phyloP scores from a whole-genome alignment of 1,140 invertebrate species.

The Antheraea pernyi region DNA sequence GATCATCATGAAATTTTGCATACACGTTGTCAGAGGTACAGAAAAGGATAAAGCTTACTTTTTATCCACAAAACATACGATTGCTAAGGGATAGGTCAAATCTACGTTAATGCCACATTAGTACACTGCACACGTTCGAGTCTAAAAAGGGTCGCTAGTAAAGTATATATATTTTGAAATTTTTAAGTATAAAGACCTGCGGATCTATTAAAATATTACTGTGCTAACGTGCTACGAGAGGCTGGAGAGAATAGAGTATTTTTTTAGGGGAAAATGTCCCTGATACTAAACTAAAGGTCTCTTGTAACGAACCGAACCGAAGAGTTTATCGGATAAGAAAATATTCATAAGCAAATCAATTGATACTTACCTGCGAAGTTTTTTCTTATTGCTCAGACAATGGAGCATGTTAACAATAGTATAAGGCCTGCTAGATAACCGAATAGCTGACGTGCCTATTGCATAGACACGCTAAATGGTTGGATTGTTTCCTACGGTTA shows the following conservation, averaged over 20 bases:
- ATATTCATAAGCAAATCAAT: neutral
- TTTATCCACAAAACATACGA: too few relatives aligned
- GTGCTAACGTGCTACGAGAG: too few relatives aligned
- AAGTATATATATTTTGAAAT: too few relatives aligned
- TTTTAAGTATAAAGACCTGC: too few relatives aligned
- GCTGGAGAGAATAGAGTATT: neutral
- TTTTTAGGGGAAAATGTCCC: neutral
- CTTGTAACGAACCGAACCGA: neutral
- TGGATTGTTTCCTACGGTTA: slow-evolving; percentile 52
- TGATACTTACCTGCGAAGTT: slow-evolving; percentile 8
- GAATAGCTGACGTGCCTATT: slow-evolving; percentile 26
- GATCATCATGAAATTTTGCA: too few relatives aligned
- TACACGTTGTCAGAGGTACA: too few relatives aligned
- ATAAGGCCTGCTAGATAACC: slow-evolving; percentile 10
- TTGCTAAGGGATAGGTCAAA: too few relatives aligned
- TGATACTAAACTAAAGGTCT: neutral
- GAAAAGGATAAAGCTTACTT: too few relatives aligned
- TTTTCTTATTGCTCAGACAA: slow-evolving; percentile 2
- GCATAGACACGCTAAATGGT: slow-evolving; percentile 66
- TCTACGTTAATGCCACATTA: too few relatives aligned
- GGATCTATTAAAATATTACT: too few relatives aligned
- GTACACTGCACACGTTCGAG: too few relatives aligned
- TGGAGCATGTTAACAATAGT: slow-evolving; percentile 7
- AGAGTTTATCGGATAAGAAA: neutral
- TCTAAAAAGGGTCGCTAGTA: too few relatives aligned